Percentiles rank a stretch among this genome's conserved stretches.
These are phyloP conservation scores for Pica pica DNA, from an alignment of 2,113 vertebrate genomes.

Conservation along the genomic window DNA sequence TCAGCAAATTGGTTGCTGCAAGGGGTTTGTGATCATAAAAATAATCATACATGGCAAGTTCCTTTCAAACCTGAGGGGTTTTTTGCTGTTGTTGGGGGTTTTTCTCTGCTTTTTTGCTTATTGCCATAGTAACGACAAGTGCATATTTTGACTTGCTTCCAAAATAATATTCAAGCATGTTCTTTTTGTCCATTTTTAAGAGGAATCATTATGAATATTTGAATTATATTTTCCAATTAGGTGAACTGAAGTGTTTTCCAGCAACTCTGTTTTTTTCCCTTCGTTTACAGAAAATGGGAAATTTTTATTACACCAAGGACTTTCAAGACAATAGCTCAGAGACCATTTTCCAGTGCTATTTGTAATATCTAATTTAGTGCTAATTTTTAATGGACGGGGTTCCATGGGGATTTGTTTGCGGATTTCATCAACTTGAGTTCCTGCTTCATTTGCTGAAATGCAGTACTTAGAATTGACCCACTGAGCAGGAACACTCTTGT, in stretches of 20 bases:
- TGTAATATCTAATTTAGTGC: slow-evolving; percentile 56
- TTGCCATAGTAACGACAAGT: slow-evolving; percentile 73
- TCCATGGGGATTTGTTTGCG: slow-evolving; percentile 56
- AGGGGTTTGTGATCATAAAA: slow-evolving; percentile 55
- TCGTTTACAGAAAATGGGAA: slow-evolving; percentile 46
- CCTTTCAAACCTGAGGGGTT: background rate
- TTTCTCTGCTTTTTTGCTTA: slow-evolving; percentile 23
- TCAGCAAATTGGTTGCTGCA: slow-evolving; percentile 69
- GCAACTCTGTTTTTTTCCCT: background rate
- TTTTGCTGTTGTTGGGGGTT: background rate
- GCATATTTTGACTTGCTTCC: slow-evolving; percentile 59
- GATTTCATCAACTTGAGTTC: slow-evolving; percentile 55
- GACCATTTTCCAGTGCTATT: slow-evolving; percentile 27
- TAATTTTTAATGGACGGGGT: slow-evolving; percentile 60
- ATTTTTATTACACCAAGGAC: slow-evolving; percentile 65
- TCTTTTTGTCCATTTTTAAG: slow-evolving; percentile 43
- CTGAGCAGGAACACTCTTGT: background rate
- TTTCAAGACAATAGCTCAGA: slow-evolving; percentile 50
- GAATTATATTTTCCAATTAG: slow-evolving; percentile 69
- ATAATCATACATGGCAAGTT: slow-evolving; percentile 68
- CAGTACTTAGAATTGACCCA: slow-evolving; percentile 50
- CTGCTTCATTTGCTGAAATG: slow-evolving; percentile 55
- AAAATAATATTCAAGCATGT: slow-evolving; percentile 52
- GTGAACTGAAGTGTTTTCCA: slow-evolving; percentile 64
- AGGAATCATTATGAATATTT: slow-evolving; percentile 65